Percentiles rank a stretch among this genome's conserved stretches.
These are phyloP conservation scores for Heliconius sara DNA, from an alignment of 2,888 invertebrate genomes.

Conservation along the genomic window DNA sequence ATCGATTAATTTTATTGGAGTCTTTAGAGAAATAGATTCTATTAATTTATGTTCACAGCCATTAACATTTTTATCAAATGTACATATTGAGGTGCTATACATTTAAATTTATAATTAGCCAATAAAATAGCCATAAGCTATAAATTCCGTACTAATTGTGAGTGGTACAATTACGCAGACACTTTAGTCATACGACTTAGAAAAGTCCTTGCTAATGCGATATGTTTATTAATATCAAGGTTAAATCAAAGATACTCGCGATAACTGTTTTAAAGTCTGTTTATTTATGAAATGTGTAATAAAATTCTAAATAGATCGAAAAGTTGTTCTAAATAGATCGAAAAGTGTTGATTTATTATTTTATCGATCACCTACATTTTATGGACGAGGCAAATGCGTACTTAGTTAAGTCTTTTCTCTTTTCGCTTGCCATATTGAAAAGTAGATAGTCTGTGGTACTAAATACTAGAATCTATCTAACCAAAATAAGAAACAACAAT, in stretches of 20 bases:
- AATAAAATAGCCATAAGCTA: slow-evolving; percentile 21
- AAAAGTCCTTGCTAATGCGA: slow-evolving; percentile 20
- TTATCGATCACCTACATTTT: not conserved
- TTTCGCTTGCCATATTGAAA: too few relatives aligned
- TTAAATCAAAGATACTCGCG: slow-evolving; percentile 6
- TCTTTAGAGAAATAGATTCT: slow-evolving; percentile 21
- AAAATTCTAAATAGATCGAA: not conserved
- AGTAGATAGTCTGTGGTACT: too few relatives aligned
- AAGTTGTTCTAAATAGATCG: not conserved
- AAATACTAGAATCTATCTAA: too few relatives aligned
- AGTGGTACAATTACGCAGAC: not conserved
- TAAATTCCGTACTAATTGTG: slow-evolving; percentile 2
- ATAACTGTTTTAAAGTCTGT: slow-evolving; percentile 10
- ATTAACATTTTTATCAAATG: slow-evolving; percentile 24
- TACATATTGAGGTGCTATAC: slow-evolving; percentile 9
- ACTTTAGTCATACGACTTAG: slow-evolving; percentile 10
- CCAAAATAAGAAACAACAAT: too few relatives aligned
- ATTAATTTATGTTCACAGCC: slow-evolving; percentile 3
- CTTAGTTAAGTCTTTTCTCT: too few relatives aligned
- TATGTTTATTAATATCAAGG: slow-evolving; percentile 17
- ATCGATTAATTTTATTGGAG: slow-evolving; percentile 41
- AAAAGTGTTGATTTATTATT: not conserved
- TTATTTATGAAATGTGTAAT: slow-evolving; percentile 4
- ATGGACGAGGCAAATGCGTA: not conserved
- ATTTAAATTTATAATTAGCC: slow-evolving; percentile 11